Evolutionary conservation across 2,113 vertebrate genomes (phyloP).

Genomic region (Polypterus senegalus): DNA sequence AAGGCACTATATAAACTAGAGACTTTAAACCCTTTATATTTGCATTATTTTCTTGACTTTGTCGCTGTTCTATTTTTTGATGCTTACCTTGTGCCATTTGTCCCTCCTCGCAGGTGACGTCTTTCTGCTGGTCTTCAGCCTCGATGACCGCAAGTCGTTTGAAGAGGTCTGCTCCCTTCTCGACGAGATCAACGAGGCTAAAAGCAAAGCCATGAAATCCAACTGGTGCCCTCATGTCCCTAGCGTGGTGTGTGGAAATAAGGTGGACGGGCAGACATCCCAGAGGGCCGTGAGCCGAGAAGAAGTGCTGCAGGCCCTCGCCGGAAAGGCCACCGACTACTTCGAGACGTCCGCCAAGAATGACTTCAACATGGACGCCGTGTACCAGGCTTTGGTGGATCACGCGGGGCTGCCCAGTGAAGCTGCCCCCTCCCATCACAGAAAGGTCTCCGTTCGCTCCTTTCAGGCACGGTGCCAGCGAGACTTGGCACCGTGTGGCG

Average conservation of each 20-base stretch:
- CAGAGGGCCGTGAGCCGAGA: slow-evolving; percentile 22
- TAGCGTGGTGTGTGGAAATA: slow-evolving; percentile 46
- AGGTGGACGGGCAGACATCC: slow-evolving; percentile 31
- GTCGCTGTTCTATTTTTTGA: too few species aligned
- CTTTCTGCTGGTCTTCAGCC: slow-evolving; percentile 50
- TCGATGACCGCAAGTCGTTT: slow-evolving; percentile 45
- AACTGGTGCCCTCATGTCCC: slow-evolving; percentile 26
- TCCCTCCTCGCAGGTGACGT: slow-evolving; percentile 40
- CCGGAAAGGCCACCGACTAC: slow-evolving; percentile 25
- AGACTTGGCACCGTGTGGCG: slow-evolving; percentile 34
- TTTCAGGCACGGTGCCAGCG: slow-evolving; percentile 35
- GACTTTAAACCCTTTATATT: too few species aligned
- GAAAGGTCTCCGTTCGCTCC: slow-evolving; percentile 35
- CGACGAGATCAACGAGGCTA: slow-evolving; percentile 40
- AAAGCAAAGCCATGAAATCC: slow-evolving; percentile 36
- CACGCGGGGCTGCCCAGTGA: slow-evolving; percentile 44
- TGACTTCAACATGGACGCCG: slow-evolving; percentile 32
- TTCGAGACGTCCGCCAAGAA: slow-evolving; percentile 50
- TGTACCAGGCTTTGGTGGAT: slow-evolving; percentile 37
- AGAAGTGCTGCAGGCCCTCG: slow-evolving; percentile 23
- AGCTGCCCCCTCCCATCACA: slow-evolving; percentile 39
- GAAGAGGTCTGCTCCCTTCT: slow-evolving; percentile 32
- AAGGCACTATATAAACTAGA: too few species aligned
- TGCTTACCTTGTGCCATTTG: neutral
- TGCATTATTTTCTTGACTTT: too few species aligned